Percentiles rank a stretch among this genome's conserved stretches.
Conservation (phyloP, 2,888 invertebrate species). For the Lasiommata megera region DNA sequence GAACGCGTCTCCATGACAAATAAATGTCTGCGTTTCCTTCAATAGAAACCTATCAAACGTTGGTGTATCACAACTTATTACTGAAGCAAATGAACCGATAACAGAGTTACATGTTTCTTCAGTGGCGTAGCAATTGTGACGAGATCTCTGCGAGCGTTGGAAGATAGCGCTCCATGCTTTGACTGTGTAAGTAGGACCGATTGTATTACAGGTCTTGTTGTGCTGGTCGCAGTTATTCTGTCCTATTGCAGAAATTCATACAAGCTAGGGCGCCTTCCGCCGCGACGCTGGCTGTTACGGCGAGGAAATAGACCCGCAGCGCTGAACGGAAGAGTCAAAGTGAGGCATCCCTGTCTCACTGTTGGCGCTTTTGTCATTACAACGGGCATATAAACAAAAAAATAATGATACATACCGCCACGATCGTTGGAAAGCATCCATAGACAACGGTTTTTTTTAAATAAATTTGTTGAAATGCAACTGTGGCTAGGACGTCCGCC, state of each 20-base stretch:
- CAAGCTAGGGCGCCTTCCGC: slow-evolving; percentile 58
- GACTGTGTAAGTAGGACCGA: slow-evolving; percentile 30
- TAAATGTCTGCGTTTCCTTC: slow-evolving; percentile 47
- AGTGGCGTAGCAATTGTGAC: slow-evolving; percentile 39
- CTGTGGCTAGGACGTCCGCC: too few relatives aligned
- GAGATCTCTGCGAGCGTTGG: slow-evolving; percentile 40
- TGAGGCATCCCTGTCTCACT: slow-evolving; percentile 45
- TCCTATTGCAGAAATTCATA: slow-evolving; percentile 57
- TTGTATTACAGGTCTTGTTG: slow-evolving; percentile 39
- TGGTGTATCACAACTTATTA: slow-evolving; percentile 61
- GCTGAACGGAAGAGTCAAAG: slow-evolving; percentile 55
- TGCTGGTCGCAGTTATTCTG: slow-evolving; percentile 37
- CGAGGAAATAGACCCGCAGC: slow-evolving; percentile 60
- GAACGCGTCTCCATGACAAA: slow-evolving; percentile 26
- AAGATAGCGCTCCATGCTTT: slow-evolving; percentile 30
- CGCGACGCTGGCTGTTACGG: slow-evolving; percentile 48
- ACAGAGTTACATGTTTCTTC: slow-evolving; percentile 51
- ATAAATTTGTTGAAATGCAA: too few relatives aligned
- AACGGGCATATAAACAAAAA: slow-evolving; percentile 37
- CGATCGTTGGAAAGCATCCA: background rate
- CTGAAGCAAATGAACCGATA: slow-evolving; percentile 61
- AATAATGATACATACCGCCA: slow-evolving; percentile 18
- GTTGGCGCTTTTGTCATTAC: slow-evolving; percentile 46
- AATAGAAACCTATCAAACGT: slow-evolving; percentile 56
- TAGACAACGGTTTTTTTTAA: too few relatives aligned